Conservation (phyloP, 1,140 invertebrate species). For the Ditylenchus dipsaci region DNA sequence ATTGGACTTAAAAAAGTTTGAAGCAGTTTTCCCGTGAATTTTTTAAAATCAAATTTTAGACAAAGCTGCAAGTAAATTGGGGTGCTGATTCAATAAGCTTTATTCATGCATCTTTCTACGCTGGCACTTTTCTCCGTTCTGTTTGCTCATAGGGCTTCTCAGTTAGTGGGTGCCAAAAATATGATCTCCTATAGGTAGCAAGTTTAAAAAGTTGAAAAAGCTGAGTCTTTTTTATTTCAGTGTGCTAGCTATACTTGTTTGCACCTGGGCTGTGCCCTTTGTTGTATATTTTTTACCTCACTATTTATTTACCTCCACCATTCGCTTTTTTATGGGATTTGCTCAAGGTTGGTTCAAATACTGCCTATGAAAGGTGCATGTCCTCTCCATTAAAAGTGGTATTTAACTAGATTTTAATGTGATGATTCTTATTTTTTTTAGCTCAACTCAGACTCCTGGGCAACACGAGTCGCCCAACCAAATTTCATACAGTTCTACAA, state of each 20-base stretch:
- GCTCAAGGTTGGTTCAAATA: constrained; percentile 24
- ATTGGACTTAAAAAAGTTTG: no score
- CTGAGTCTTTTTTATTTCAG: not conserved
- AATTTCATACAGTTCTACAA: no score
- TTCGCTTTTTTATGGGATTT: constrained; percentile 19
- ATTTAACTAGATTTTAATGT: no score
- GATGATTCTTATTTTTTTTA: no score
- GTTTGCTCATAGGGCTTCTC: constrained; percentile 11
- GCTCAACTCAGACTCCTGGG: no score
- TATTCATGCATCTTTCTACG: constrained; percentile 10
- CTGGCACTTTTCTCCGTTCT: constrained; percentile 24
- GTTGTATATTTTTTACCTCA: constrained; percentile 15
- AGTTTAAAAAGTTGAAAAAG: no score
- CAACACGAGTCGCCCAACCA: no score
- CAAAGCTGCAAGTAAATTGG: constrained; percentile 16
- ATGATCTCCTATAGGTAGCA: constrained; percentile 16
- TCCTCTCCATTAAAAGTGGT: no score
- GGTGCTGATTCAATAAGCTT: constrained; percentile 11
- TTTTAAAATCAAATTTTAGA: not conserved
- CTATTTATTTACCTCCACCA: constrained; percentile 24
- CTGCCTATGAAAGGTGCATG: no score
- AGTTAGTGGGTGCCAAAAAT: constrained; percentile 19
- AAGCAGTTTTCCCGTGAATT: no score
- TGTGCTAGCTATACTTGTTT: constrained; percentile 16
- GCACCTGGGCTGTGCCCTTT: constrained; percentile 22